Percentiles rank a stretch among this genome's conserved stretches.
Evolutionary conservation across 2,888 invertebrate genomes (phyloP).

Genomic region (Tiliacea citrago): DNA sequence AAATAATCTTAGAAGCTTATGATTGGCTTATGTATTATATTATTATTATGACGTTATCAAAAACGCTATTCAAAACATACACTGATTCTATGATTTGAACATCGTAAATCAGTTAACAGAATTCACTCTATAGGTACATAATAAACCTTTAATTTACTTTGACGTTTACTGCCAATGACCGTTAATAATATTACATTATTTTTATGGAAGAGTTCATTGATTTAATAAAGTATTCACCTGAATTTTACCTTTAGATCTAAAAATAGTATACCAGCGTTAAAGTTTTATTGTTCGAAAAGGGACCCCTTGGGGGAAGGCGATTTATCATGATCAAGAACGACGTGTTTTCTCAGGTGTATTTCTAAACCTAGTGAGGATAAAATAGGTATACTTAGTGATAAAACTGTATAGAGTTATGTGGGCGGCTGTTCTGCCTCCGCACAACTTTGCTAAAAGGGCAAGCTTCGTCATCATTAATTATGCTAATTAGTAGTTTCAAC

Average conservation of each 20-base stretch:
- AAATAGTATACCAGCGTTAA: conserved; percentile 49
- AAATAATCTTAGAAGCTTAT: background rate
- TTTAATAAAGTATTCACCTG: background rate
- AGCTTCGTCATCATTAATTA: conserved; percentile 23
- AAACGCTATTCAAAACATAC: conserved; percentile 12
- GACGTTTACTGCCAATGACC: background rate
- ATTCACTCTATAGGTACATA: conserved; percentile 4
- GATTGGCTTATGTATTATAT: background rate
- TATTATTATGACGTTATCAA: background rate
- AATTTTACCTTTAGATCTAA: conserved; percentile 16
- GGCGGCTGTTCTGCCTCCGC: background rate
- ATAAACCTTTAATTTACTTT: conserved; percentile 1
- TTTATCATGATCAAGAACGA: conserved; percentile 52
- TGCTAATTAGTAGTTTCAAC: conserved; percentile 27
- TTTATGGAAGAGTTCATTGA: conserved; percentile 29
- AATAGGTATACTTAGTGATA: background rate
- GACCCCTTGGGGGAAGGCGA: conserved; percentile 10
- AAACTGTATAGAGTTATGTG: conserved; percentile 16
- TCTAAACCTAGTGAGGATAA: conserved; percentile 9
- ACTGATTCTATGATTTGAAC: background rate
- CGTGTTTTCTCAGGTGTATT: conserved; percentile 25
- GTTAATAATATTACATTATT: conserved; percentile 15
- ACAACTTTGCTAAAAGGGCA: background rate
- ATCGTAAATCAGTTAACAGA: background rate
- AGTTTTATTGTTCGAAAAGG: conserved; percentile 40